phyloP scores from a whole-genome alignment of 2,888 invertebrate genomes.

The Acanthacorydalis orientalis region DNA sequence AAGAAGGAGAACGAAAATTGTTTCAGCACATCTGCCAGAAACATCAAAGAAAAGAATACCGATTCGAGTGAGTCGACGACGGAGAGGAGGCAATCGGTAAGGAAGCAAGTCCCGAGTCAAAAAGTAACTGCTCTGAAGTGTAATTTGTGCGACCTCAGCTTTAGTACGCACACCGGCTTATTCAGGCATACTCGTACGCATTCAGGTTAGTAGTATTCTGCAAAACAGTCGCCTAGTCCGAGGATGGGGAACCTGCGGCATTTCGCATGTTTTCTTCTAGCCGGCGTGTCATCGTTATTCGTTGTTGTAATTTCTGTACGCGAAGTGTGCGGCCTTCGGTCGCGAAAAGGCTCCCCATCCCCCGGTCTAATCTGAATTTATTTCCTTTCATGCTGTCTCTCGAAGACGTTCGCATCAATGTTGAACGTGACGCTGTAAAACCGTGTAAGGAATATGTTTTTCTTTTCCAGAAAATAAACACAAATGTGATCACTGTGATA shows the following conservation, averaged over 20 bases:
- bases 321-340: too few species aligned
- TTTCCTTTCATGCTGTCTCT: too few species aligned
- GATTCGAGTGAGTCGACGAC: neutral
- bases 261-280: too few species aligned
- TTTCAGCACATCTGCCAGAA: neutral
- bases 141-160: constrained; percentile 16
- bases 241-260: too few species aligned
- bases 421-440: neutral
- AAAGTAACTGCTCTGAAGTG: constrained; percentile 12
- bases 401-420: too few species aligned
- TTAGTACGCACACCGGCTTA: constrained; percentile 15
- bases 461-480: neutral
- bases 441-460: neutral
- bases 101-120: constrained; percentile 4
- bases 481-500: constrained; percentile 1
- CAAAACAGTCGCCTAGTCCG: neutral
- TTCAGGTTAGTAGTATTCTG: neutral
- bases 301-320: too few species aligned
- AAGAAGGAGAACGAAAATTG: neutral
- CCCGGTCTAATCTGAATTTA: too few species aligned
- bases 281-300: too few species aligned
- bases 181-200: constrained; percentile 12
- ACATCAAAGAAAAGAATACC: neutral
- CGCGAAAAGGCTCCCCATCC: too few species aligned
- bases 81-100: neutral